Evolutionary conservation across 2,113 vertebrate species (phyloP).

Genomic region (Apteryx owenii): DNA sequence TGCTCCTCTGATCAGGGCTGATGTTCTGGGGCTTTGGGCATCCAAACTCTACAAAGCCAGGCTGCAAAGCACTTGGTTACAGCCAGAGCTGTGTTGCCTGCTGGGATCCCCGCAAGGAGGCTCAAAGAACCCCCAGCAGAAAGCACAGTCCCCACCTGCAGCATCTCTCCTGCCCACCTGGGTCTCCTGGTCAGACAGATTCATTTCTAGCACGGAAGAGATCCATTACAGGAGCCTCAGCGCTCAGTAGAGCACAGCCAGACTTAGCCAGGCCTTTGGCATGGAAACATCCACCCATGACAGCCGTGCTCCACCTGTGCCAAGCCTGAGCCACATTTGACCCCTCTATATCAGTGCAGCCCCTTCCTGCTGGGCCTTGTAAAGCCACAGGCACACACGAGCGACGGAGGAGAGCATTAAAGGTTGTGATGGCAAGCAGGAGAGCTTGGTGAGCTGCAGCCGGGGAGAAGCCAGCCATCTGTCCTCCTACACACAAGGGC

Average conservation of each 20-base stretch:
- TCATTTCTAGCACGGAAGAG: not conserved
- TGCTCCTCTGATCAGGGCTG: not conserved
- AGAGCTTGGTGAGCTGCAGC: not conserved
- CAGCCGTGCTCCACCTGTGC: accelerated
- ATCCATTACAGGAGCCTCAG: not conserved
- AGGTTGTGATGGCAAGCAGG: not conserved
- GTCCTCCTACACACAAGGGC: not conserved
- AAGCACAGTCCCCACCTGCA: not conserved
- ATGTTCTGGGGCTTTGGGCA: not conserved
- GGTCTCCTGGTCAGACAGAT: not conserved
- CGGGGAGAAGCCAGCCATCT: not conserved
- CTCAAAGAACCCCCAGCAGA: not conserved
- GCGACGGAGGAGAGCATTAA: not conserved
- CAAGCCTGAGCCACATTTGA: accelerated
- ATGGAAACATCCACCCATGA: accelerated
- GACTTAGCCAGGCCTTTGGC: not conserved
- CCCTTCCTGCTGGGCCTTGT: accelerated
- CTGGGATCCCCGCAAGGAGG: accelerated
- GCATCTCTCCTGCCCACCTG: not conserved
- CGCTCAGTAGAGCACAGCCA: too few species aligned
- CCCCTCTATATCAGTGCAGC: not conserved
- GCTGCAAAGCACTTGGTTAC: not conserved
- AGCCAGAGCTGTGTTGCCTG: not conserved
- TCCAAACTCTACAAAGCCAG: not conserved
- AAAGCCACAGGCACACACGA: not conserved